Base-by-base conservation (phyloP, 37 sponge, comb jelly and placozoan species). In the Eunapius fragilis region DNA sequence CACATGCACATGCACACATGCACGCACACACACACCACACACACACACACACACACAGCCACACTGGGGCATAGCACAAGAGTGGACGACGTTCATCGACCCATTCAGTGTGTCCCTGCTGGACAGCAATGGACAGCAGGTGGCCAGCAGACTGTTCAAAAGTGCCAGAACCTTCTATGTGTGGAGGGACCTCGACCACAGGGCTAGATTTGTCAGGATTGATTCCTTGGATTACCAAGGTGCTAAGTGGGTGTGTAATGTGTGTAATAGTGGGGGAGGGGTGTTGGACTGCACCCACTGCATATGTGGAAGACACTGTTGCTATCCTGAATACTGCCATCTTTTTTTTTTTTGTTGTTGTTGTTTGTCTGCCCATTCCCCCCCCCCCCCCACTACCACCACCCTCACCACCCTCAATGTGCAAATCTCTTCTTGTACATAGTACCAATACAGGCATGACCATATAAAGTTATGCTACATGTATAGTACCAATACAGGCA, bases 111-210 rank as follows among this genome's bases (percentile, higher is more conserved):
- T 84, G 37, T 78, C 78, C 0, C 72, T 85, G 35, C 31, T 68
- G 27, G 78, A 90, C 86, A 86, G 77, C 73, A 19, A 31, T 13
- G 86, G 91, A 25, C 68, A 77, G 31, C 86, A 76, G 71, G 86
- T 81, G 48, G 84, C 69, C 28, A 86, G 78, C 31, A 82, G 76
- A 68, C 67, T n/a, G 27, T 93, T 93, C 88, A 79, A 24, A 31
- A 88, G 87, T 74, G 83, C 69, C 71, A 86, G 95, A 41, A 76
- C 76, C 6, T 89, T 87, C 73, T 89, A 94, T 74, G 78, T 94
- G 37, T 94, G 95, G 95, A 87, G 87, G 14, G 81, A 89, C 2
- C 37, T 94, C 37, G 37, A 82, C 68, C 68, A 72, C 67, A 27
- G 83, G 12, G 95, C 92, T 5, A 33, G 87, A 26, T 79, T 47